Evolutionary conservation across 2,797 vertebrate species (phyloP), one percentile per base, ranked within the genome.

Genomic region (Xyrichtys novacula): DNA sequence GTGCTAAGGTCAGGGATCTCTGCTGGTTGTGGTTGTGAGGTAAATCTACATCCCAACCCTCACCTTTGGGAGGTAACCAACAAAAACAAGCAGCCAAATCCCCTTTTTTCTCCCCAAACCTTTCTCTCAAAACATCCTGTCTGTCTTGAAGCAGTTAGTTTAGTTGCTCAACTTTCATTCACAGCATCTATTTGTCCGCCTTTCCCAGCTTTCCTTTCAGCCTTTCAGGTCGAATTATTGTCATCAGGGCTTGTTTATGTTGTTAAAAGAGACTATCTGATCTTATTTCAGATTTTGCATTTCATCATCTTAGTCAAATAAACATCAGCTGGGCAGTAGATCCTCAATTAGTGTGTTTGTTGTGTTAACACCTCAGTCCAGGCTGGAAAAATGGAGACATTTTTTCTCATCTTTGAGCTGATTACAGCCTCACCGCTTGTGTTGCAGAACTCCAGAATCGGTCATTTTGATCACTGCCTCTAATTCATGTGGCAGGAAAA

Each of bases 381-480:
- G 14, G 22, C 54, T 38, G 65, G 55, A 39, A 48, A 20, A 57
- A 57, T 72, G 44, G 44, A 49, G 50, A 50, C 38, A 22, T 76
- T 69, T 60, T 54, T 54, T 48, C 52, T 70, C 32, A 53, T 72
- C 19, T 38, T 38, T 53, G 59, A 68, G 48, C 74, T 62, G 74
- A 78, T 86, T 72, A 55, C 56, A 60, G 59, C 28, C 20, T 28
- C 16, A 17, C 55, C 52, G 36, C 65, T 61, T 49, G 57, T 59
- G 57, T 57, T 72, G 28, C 28, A 49, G 71, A 71, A 65, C 3
- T 46, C 1, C 22, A 29, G n/a, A n/a, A 28, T 29, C 29, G 26
- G 16, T 28, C 17, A 14, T 1, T 20, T 40, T 78, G 71, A 80
- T 83, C 69, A 17, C 54, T 46, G 17, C 47, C 38, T 81, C 46